Conservation (phyloP, 2,113 vertebrate genomes). For the Perccottus glenii region DNA sequence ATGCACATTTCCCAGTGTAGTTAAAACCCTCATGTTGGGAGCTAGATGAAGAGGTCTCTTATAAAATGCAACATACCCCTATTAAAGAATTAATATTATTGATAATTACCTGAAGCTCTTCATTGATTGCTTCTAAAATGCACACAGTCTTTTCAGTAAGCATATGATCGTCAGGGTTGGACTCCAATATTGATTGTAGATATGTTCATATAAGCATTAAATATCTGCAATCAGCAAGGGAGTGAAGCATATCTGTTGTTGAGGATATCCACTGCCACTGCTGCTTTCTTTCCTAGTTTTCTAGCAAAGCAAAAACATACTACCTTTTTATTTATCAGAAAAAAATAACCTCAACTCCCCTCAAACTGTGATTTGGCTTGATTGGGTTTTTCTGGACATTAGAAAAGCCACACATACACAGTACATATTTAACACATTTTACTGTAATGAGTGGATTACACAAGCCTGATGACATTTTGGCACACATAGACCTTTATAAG, state of each 20-base stretch:
- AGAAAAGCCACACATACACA: slow-evolving; percentile 7
- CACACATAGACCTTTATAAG: slow-evolving; percentile 7
- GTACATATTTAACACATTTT: slow-evolving; percentile 5
- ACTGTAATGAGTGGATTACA: slow-evolving; percentile 5
- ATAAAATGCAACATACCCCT: slow-evolving; percentile 37
- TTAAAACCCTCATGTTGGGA: slow-evolving; percentile 17
- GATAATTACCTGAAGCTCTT: slow-evolving; percentile 57
- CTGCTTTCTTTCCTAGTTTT: background rate
- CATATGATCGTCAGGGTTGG: slow-evolving; percentile 34
- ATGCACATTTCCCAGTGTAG: slow-evolving; percentile 33
- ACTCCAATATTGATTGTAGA: slow-evolving; percentile 47
- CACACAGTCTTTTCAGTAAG: slow-evolving; percentile 28
- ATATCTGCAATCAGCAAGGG: slow-evolving; percentile 17
- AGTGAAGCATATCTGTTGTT: slow-evolving; percentile 6
- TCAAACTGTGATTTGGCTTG: slow-evolving; percentile 7
- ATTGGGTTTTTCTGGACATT: slow-evolving; percentile 3
- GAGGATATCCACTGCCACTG: slow-evolving; percentile 1
- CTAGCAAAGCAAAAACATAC: background rate
- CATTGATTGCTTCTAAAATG: slow-evolving; percentile 62
- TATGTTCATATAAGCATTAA: slow-evolving; percentile 45
- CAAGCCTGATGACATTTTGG: background rate
- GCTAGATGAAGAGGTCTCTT: slow-evolving; percentile 51
- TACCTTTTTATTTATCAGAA: background rate
- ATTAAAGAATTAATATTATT: slow-evolving; percentile 60
- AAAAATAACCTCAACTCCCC: background rate